Evolutionary conservation across 1,140 invertebrate species (phyloP).

Genomic region (Heliconius eleuchia): DNA sequence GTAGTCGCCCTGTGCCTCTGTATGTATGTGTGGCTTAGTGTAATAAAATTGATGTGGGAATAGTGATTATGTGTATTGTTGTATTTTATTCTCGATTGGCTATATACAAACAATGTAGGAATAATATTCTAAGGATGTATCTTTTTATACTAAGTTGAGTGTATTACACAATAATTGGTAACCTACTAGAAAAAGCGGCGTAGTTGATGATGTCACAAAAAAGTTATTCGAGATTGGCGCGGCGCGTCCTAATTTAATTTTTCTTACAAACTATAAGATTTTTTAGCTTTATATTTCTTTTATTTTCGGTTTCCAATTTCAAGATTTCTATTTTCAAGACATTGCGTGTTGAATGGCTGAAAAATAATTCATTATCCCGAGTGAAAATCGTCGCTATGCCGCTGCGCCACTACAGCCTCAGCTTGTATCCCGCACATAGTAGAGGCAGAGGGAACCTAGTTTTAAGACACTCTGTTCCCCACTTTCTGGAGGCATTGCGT

Average conservation of each 20-base stretch:
- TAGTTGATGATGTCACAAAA: not conserved
- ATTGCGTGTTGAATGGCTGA: too few relatives aligned
- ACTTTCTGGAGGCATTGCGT: too few relatives aligned
- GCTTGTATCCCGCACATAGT: too few relatives aligned
- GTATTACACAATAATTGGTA: too few relatives aligned
- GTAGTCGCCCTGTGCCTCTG: not conserved
- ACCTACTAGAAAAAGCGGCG: not conserved
- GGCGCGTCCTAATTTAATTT: not conserved
- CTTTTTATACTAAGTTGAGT: not conserved
- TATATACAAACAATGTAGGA: not conserved
- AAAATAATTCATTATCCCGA: too few relatives aligned
- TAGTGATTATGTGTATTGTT: not conserved
- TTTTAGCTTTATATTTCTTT: not conserved
- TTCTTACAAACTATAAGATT: too few relatives aligned
- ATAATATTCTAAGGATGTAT: not conserved
- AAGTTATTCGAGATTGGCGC: not conserved
- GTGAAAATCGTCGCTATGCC: too few relatives aligned
- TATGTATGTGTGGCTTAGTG: not conserved
- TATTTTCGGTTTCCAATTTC: too few relatives aligned
- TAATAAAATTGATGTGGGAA: not conserved
- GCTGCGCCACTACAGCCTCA: too few relatives aligned
- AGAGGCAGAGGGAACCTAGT: too few relatives aligned
- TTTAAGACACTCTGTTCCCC: too few relatives aligned
- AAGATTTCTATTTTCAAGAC: too few relatives aligned
- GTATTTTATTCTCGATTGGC: not conserved